Evolutionary conservation across 1,140 invertebrate genomes (phyloP), one percentile per base, ranked within the genome.

Genomic region (Halictus rubicundus): DNA sequence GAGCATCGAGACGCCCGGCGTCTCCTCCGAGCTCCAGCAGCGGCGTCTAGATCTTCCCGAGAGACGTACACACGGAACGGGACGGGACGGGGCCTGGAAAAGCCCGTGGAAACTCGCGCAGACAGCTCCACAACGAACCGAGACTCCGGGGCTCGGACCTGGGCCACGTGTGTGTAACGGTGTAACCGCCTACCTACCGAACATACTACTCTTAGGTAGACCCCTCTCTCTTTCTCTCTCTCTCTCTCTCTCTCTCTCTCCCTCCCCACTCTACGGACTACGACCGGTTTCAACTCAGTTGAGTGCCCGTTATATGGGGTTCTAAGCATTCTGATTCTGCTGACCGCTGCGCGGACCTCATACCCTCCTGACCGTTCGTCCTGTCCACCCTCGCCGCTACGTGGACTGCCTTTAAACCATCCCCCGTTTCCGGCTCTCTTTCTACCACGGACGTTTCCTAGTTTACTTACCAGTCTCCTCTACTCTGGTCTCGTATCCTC

Each of bases 311-410:
- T 90, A 90, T 90, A 90, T 88, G 88, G 88, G 88, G 75, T 88
- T 86, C 88, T 88, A 89, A 89, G 88, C 89, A 91, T 91, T 90
- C 85, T 88, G 88, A 90, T 90, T 90, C 87, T 91, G 89, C 90
- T 90, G 88, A 89, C 89, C 89, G 49, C 84, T 89, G 89, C 84
- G 72, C 52, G n/a, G 54, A 49, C 65, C 78, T 57, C 70, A 39
- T 80, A 57, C 80, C 65, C 49, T 49, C 68, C 32, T 72, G 12
- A 59, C 61, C 77, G 60, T 52, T 52, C 49, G 54, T 74, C 73
- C 74, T 73, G 77, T 79, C 77, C 73, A 68, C 72, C 83, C 79
- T 72, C 63, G 21, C 32, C n/a, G 60, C 68, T 86, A 87, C 85
- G 89, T 90, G 89, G 80, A 70, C 78, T 78, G 89, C 88, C 75